Conservation (phyloP, 1,140 invertebrate species). For the Anastatus disparis region DNA sequence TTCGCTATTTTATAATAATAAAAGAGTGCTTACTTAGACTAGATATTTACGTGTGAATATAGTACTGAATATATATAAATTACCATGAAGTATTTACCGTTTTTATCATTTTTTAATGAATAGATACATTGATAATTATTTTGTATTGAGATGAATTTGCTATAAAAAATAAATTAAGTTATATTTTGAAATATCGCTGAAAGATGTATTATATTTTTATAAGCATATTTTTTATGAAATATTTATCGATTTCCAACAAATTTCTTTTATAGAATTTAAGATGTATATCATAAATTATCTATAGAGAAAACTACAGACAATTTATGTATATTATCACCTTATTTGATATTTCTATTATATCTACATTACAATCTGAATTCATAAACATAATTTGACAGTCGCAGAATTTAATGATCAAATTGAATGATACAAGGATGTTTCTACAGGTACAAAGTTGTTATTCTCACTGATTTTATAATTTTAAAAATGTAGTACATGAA, state of each 20-base stretch:
- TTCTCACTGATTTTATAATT: constrained; percentile 6
- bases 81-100: constrained; percentile 26
- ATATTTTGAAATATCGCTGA: constrained; percentile 16
- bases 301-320: constrained; percentile 3
- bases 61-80: constrained; percentile 27
- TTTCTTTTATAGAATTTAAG: constrained; percentile 15
- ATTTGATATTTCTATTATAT: too few species aligned
- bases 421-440: constrained; percentile 18
- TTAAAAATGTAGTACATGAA: constrained; percentile 4
- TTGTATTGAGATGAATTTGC: constrained; percentile 8
- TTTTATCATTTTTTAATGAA: constrained; percentile 23
- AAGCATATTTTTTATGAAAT: background rate
- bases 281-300: constrained; percentile 12
- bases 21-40: constrained; percentile 21
- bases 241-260: constrained; percentile 8
- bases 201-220: constrained; percentile 4
- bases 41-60: constrained; percentile 25
- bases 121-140: constrained; percentile 16
- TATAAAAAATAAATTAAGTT: constrained; percentile 21
- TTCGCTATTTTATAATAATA: constrained; percentile 8
- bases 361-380: background rate
- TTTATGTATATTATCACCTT: constrained; percentile 4
- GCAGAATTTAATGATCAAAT: constrained; percentile 18
- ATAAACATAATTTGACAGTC: constrained; percentile 10
- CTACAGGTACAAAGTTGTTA: constrained; percentile 22